Evolutionary conservation across 1,140 invertebrate genomes (phyloP).

Genomic region (Pararge aegeria): DNA sequence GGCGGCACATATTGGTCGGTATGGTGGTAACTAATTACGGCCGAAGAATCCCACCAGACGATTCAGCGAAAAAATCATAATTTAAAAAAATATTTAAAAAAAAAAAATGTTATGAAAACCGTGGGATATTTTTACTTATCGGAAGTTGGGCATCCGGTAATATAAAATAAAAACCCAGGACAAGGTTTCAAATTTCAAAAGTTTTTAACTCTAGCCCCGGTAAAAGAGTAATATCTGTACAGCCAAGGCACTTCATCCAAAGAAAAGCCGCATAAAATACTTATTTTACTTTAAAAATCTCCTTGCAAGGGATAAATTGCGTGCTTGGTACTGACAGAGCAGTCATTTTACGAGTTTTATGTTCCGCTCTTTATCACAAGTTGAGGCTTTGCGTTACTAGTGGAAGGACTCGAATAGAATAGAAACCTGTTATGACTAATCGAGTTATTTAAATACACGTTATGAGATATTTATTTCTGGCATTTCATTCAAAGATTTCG

Average conservation of each 20-base stretch:
- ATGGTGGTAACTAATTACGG: too few relatives aligned
- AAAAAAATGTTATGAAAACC: too few relatives aligned
- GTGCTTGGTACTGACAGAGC: conserved; percentile 50
- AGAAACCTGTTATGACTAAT: neutral
- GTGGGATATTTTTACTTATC: too few relatives aligned
- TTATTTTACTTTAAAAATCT: conserved; percentile 31
- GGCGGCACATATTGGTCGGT: too few relatives aligned
- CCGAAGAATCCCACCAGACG: too few relatives aligned
- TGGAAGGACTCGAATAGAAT: conserved; percentile 1
- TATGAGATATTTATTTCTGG: neutral
- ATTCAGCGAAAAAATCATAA: too few relatives aligned
- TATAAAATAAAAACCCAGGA: too few relatives aligned
- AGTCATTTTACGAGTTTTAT: conserved; percentile 56
- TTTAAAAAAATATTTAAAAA: too few relatives aligned
- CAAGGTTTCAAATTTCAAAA: neutral
- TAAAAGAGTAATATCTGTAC: neutral
- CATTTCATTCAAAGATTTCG: too few relatives aligned
- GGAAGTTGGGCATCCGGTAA: too few relatives aligned
- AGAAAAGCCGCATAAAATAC: conserved; percentile 18
- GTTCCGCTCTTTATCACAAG: conserved; percentile 43
- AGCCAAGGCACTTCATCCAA: neutral
- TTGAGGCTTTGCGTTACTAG: conserved; percentile 17
- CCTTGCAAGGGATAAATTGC: conserved; percentile 41
- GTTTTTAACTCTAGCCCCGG: neutral
- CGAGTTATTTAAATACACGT: neutral